A percentile compares a stretch with the other conserved stretches of the same genome.
Evolutionary conservation across 2,888 invertebrate species (phyloP).

Genomic region (Griposia aprilina): DNA sequence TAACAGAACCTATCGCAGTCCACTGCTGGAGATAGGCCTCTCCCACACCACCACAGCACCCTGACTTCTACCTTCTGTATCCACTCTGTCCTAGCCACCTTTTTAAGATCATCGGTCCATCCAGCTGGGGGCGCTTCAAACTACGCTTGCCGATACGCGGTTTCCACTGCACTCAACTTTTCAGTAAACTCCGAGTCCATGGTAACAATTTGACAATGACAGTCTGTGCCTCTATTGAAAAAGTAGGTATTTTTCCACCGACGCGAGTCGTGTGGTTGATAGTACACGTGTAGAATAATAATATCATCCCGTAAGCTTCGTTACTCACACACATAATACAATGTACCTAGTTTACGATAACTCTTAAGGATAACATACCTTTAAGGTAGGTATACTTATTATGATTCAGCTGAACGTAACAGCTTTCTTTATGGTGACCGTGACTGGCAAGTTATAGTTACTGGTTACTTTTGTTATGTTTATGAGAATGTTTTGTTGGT

Average conservation of each 20-base stretch:
- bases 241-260: neutral
- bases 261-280: neutral
- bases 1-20: too few species aligned
- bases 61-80: too few species aligned
- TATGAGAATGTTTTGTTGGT: neutral
- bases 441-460: conserved; percentile 9
- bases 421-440: conserved; percentile 16
- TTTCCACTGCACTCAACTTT: too few species aligned
- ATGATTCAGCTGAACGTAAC: conserved; percentile 18
- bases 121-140: too few species aligned
- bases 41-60: too few species aligned
- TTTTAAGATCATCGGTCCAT: too few species aligned
- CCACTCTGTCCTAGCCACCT: too few species aligned
- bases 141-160: too few species aligned
- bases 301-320: neutral
- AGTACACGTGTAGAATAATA: neutral
- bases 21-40: too few species aligned
- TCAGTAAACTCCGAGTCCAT: neutral
- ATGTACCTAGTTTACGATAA: conserved; percentile 10
- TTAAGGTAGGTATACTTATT: conserved; percentile 3
- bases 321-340: neutral
- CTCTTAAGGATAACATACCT: conserved; percentile 14
- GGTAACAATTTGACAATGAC: neutral
- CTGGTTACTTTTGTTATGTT: conserved; percentile 8
- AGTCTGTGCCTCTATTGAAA: neutral